Conservation (phyloP, 2,888 invertebrate species). For the Adelphocoris suturalis region DNA sequence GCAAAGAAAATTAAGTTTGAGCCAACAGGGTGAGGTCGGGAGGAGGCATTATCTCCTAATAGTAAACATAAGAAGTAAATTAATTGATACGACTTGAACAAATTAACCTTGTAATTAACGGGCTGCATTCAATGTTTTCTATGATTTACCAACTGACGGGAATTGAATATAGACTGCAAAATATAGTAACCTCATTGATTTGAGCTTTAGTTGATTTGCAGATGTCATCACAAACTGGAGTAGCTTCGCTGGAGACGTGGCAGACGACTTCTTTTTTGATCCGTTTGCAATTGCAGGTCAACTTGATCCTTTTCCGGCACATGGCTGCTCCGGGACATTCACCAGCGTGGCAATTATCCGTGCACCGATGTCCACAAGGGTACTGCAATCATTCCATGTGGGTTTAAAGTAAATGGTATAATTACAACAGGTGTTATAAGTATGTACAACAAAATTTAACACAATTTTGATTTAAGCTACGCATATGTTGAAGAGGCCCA, state of each 20-base stretch:
- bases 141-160: not conserved
- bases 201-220: slow-evolving; percentile 83
- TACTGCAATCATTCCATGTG: slow-evolving; percentile 82
- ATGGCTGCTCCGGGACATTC: slow-evolving; percentile 83
- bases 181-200: slow-evolving; percentile 77
- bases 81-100: no score
- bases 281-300: slow-evolving; percentile 88
- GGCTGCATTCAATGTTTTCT: not conserved
- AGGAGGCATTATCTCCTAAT: no score
- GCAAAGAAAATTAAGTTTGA: no score
- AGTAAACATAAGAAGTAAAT: no score
- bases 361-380: slow-evolving; percentile 91
- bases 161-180: slow-evolving; percentile 76
- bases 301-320: slow-evolving; percentile 89
- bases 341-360: slow-evolving; percentile 86
- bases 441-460: no score
- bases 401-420: no score
- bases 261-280: slow-evolving; percentile 87
- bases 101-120: no score
- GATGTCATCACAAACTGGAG: slow-evolving; percentile 83
- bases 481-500: no score
- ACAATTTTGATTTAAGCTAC: no score
- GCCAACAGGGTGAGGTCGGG: no score
- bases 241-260: slow-evolving; percentile 77
- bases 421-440: no score